Percentiles rank a stretch among this genome's conserved stretches.
phyloP scores from a whole-genome alignment of 2,113 vertebrate species.

The Poeciliopsis turrubarensis region DNA sequence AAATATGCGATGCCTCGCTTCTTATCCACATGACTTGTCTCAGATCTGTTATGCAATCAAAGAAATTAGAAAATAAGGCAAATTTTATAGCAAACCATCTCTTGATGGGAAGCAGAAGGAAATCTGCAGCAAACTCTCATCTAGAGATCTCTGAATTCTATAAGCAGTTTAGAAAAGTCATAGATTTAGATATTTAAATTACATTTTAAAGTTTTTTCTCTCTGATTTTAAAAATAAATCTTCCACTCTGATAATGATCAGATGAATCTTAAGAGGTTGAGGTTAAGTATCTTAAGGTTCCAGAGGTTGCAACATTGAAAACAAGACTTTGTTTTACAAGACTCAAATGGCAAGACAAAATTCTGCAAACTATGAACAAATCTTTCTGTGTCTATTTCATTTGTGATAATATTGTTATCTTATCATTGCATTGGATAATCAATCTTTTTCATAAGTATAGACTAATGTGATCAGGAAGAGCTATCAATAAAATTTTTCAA shows the following conservation, averaged over 20 bases:
- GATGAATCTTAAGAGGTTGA: background rate
- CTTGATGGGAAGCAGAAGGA: too few relatives aligned
- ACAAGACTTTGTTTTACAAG: background rate
- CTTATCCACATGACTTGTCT: too few relatives aligned
- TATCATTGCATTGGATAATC: background rate
- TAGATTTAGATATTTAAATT: background rate
- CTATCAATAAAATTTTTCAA: background rate
- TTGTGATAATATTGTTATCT: background rate
- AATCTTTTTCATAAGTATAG: background rate
- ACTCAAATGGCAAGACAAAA: background rate
- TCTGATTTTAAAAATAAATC: background rate
- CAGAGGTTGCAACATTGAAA: background rate
- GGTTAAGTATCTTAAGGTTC: background rate
- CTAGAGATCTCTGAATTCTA: too few relatives aligned
- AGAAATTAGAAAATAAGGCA: too few relatives aligned
- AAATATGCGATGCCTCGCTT: too few relatives aligned
- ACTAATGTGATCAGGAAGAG: background rate
- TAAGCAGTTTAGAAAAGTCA: too few relatives aligned
- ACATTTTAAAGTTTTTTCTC: background rate
- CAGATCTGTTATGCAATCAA: too few relatives aligned
- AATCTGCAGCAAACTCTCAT: too few relatives aligned
- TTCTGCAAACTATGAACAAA: background rate
- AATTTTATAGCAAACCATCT: too few relatives aligned
- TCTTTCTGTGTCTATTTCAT: background rate
- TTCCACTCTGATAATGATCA: background rate